Percentiles rank a stretch among this genome's conserved stretches.
These are phyloP conservation scores for Microcebus jonahi DNA, from an alignment of 2,113 vertebrate genomes.

Conservation along the genomic window DNA sequence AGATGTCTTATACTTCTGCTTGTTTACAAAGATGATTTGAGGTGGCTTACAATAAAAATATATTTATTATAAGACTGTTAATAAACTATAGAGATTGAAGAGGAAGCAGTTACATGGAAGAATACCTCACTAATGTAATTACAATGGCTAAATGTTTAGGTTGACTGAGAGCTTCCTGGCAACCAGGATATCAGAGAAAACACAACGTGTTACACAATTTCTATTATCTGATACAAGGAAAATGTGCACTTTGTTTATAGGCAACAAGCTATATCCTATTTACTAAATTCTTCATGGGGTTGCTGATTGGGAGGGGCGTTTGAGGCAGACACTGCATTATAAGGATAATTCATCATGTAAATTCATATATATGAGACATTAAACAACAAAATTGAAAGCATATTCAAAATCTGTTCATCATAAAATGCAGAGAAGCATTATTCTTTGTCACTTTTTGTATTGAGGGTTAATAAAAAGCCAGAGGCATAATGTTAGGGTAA, in stretches of 20 bases:
- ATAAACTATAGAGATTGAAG: background rate
- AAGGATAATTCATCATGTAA: background rate
- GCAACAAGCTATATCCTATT: background rate
- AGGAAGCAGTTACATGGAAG: background rate
- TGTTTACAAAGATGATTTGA: conserved; percentile 13
- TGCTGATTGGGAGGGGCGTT: background rate
- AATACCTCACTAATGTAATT: background rate
- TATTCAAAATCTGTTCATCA: background rate
- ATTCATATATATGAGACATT: background rate
- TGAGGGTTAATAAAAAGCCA: background rate
- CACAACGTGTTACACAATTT: background rate
- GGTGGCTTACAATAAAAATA: background rate
- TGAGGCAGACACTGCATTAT: background rate
- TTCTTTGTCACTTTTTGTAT: conserved; percentile 27
- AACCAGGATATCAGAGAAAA: background rate
- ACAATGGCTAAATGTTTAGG: background rate
- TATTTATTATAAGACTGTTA: background rate
- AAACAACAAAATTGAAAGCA: background rate
- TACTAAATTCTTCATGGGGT: background rate
- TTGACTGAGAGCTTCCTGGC: background rate
- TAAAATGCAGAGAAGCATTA: background rate
- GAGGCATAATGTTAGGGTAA: background rate
- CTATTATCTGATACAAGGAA: background rate
- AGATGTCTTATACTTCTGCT: background rate
- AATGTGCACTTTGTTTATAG: background rate